Base-by-base conservation (phyloP, 23 tunicate species). In the Halocynthia roretzi region DNA sequence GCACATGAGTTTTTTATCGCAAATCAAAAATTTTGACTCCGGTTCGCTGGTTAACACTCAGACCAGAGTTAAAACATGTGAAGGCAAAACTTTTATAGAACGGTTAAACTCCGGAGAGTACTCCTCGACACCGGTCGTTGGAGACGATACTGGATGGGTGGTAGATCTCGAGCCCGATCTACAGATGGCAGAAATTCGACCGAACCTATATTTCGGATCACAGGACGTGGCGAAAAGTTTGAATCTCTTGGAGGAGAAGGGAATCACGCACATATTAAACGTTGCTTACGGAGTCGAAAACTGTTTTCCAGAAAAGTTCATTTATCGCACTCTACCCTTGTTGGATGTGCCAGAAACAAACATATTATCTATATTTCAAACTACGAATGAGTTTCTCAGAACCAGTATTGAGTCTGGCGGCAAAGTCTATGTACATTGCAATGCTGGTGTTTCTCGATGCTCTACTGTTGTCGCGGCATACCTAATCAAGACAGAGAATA, bases 371-470 rank as follows among this genome's bases (percentile, higher is more conserved):
- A n/a, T 49, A 31, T 81, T 71, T 44, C 54, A 56, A 71, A 58
- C 71, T 6, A 54, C 70, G 10, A 70, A 69, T 22, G 52, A 18
- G 6, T 81, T 81, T 56, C 51, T 81, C 10, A 9, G 51, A 9
- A 15, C 40, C 6, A 53, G 71, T 54, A 51, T 81, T 4, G 44
- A 21, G 9, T 15, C 63, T 49, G 77, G 77, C 0, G 85, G 85
- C 22, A 81, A 21, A 71, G 54, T 81, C 7, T 71, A 55, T 31
- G 76, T 81, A 49, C 85, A 81, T 51, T 81, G 85, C 78, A 81
- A 81, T 71, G 85, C 85, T 48, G 85, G 85, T 12, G 85, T 81
- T 60, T 81, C 85, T 11, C 60, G 85, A 56, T 57, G 78, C 56
- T 31, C 76, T 6, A 71, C 85, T 12, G 49, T 72, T 81, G 68